phyloP scores from a whole-genome alignment of 2,113 vertebrate species.

The Heterotis niloticus region DNA sequence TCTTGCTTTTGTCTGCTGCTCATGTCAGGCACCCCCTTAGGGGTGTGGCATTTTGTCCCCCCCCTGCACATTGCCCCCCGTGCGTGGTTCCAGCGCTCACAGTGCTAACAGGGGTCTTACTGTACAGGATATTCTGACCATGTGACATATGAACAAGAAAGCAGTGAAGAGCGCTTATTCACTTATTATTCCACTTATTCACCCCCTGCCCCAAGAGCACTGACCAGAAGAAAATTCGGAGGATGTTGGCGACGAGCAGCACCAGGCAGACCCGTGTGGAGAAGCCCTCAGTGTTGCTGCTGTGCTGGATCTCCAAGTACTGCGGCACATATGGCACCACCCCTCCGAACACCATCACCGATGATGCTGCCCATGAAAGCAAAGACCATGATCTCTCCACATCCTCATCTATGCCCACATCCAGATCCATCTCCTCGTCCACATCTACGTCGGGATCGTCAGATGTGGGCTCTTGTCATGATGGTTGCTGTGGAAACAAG shows the following conservation, averaged over 20 bases:
- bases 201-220: slow-evolving; percentile 16
- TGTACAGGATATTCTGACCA: no score
- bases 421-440: slow-evolving; percentile 33
- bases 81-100: no score
- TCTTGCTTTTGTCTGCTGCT: no score
- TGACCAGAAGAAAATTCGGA: slow-evolving; percentile 78
- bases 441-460: background rate
- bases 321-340: slow-evolving; percentile 71
- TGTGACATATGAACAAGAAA: no score
- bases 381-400: slow-evolving; percentile 50
- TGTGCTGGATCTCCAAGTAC: slow-evolving; percentile 70
- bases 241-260: slow-evolving; percentile 73
- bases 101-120: no score
- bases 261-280: slow-evolving; percentile 73
- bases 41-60: no score
- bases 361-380: slow-evolving; percentile 64
- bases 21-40: no score
- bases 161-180: no score
- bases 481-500: background rate
- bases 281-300: slow-evolving; percentile 67
- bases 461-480: background rate
- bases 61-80: no score
- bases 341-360: slow-evolving; percentile 70
- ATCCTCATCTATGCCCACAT: slow-evolving; percentile 33
- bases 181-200: background rate